Percentiles rank a stretch among this genome's conserved stretches.
Conservation (phyloP, 1,140 invertebrate genomes). For the Pollicipes pollicipes region DNA sequence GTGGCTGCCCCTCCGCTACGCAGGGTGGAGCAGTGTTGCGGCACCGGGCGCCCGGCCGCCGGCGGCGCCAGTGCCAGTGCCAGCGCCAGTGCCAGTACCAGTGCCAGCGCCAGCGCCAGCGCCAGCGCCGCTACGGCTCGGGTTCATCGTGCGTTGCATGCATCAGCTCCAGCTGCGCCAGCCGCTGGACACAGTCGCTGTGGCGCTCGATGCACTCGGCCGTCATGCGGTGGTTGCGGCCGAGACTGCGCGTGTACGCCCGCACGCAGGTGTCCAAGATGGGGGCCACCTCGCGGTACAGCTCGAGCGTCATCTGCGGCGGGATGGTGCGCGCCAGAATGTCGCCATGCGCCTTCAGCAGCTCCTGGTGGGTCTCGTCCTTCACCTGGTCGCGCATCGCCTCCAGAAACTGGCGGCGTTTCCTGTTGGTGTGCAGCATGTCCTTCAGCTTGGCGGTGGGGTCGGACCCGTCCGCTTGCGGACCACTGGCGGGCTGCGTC, state of each 20-base stretch:
- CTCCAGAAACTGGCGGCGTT: neutral
- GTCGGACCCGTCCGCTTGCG: neutral
- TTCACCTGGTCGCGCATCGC: neutral
- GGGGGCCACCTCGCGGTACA: neutral
- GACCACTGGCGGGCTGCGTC: neutral
- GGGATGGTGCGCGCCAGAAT: neutral
- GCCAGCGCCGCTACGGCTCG: too few species aligned
- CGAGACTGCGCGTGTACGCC: neutral
- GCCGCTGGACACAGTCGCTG: neutral
- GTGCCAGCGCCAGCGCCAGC: too few species aligned
- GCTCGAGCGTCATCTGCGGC: neutral
- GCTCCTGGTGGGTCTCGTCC: neutral
- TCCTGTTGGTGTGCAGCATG: neutral
- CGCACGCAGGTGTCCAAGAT: neutral
- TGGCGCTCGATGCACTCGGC: neutral
- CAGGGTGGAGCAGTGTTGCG: too few species aligned
- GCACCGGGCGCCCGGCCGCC: too few species aligned
- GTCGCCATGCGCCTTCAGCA: neutral
- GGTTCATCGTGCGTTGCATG: neutral
- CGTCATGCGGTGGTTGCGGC: neutral
- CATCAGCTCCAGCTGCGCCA: constrained; percentile 2
- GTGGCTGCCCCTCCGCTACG: too few species aligned
- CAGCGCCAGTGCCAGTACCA: too few species aligned
- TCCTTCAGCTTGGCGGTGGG: neutral
- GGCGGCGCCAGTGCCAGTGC: too few species aligned